Base-by-base conservation (phyloP, 1,140 invertebrate genomes). In the Drosophila sulfurigaster region DNA sequence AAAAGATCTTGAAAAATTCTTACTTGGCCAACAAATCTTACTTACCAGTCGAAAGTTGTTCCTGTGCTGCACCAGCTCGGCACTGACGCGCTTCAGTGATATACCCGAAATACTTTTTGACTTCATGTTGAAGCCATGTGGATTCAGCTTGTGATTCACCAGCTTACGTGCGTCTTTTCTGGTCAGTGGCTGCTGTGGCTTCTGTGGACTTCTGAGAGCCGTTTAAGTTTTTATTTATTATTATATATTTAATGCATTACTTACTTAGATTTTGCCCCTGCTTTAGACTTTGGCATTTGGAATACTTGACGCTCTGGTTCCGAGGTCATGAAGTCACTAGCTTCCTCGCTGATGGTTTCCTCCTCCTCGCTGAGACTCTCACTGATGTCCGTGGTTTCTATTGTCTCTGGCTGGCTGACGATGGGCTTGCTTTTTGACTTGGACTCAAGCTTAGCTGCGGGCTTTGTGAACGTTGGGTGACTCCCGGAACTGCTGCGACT, bases 31-130 rank as follows among this genome's bases (percentile, higher is more conserved):
- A 0, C 10, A 6, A 1, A 5, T n/a, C 25, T 2, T 4, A 1
- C 56, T 38, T 48, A 91, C 90, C 83, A 91, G 51, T 69, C 82
- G 88, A 0, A 91, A 25, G 45, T 78, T 78, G 28, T 89, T 85
- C 7, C 91, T 72, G 3, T 86, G 70, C 28, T 86, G 78, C 5
- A 56, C 46, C 5, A 92, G 49, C 5, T 92, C 83, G 0, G 49
- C 48, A n/a, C 63, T 78, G 0, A 91, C 49, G 4, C 76, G 70
- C 7, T 83, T 89, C 0, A 79, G 16, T 0, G 78, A 75, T 1
- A 52, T 62, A 30, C 62, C 62, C 1, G 87, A 63, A 30, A 92
- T 83, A 3, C 25, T 38, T 32, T 83, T 89, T 0, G 72, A 63
- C 13, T 91, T 91, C 46, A 79, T 71, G 10, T 73, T 66, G 3